Conservation (phyloP, 2,797 vertebrate species). For the Catamblyrhynchus diadema region DNA sequence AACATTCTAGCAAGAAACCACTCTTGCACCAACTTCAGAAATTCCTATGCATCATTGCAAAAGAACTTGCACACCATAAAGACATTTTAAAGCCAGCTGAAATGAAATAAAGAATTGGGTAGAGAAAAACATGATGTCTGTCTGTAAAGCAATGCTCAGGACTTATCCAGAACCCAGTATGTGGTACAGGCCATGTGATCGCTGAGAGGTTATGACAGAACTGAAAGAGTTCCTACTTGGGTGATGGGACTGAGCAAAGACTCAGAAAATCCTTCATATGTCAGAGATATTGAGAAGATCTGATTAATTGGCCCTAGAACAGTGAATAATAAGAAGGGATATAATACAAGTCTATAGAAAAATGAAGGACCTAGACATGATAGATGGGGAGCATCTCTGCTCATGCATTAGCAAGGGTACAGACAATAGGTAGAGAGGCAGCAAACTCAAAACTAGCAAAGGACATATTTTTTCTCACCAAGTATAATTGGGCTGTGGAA, state of each 20-base stretch:
- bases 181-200: rapidly evolving
- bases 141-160: background rate
- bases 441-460: background rate
- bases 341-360: background rate
- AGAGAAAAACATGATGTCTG: background rate
- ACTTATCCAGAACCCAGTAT: background rate
- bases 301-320: background rate
- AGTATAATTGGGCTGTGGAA: background rate
- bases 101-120: background rate
- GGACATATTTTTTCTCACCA: background rate
- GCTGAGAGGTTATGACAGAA: background rate
- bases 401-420: background rate
- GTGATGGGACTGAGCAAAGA: background rate
- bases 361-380: background rate
- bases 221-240: background rate
- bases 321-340: background rate
- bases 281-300: background rate
- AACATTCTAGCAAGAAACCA: background rate
- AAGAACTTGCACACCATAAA: background rate
- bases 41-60: background rate
- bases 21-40: background rate
- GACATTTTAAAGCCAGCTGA: background rate
- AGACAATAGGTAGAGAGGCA: background rate
- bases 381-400: background rate
- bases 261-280: background rate